Conservation (phyloP, 1,140 invertebrate species). For the Antheraea pernyi region DNA sequence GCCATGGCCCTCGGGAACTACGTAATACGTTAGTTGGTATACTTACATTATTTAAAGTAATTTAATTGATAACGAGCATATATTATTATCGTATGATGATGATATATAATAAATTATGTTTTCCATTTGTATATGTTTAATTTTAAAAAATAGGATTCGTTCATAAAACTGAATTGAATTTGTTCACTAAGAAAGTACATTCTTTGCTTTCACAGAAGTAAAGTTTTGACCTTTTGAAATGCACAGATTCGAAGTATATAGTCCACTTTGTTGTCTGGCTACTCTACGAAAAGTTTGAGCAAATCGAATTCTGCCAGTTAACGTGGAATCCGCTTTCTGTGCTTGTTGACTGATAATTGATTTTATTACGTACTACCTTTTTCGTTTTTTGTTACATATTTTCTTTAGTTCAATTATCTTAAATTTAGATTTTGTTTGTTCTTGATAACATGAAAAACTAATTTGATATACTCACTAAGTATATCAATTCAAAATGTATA, state of each 20-base stretch:
- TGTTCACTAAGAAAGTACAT: constrained; percentile 42
- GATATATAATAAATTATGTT: constrained; percentile 16
- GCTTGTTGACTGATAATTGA: no score
- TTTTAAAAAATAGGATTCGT: no score
- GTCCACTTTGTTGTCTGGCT: constrained; percentile 56
- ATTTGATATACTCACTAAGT: no score
- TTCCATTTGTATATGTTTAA: neutral
- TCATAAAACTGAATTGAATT: constrained; percentile 22
- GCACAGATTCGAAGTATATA: constrained; percentile 57
- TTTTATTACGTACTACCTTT: no score
- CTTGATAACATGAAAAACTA: no score
- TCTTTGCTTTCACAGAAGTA: constrained; percentile 49
- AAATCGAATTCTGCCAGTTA: constrained; percentile 27
- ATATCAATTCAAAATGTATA: no score
- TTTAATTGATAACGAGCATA: constrained; percentile 37
- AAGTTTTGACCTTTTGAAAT: constrained; percentile 53
- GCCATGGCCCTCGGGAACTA: constrained; percentile 27
- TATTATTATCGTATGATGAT: constrained; percentile 23
- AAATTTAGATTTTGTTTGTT: no score
- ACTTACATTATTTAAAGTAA: constrained; percentile 46
- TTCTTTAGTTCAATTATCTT: no score
- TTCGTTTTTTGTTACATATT: no score
- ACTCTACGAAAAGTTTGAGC: constrained; percentile 35
- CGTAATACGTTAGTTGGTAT: constrained; percentile 42
- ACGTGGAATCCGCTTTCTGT: neutral